Conservation (phyloP, 2,113 vertebrate species). For the Neopipo cinnamomea region DNA sequence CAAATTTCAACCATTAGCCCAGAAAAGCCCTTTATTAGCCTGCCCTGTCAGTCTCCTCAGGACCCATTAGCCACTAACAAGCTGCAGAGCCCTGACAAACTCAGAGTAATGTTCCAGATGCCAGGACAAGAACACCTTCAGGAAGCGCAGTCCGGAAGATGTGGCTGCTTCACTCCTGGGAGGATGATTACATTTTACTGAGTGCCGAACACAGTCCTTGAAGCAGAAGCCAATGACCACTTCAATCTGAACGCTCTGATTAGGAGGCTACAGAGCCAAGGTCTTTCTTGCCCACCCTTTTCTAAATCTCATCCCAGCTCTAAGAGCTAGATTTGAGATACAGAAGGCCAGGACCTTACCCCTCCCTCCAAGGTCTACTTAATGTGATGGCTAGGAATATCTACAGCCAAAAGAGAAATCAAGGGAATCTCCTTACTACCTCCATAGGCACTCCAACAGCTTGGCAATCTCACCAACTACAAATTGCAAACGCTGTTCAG, state of each 20-base stretch:
- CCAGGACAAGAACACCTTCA: not conserved
- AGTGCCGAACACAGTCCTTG: not conserved
- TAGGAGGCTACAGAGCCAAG: not conserved
- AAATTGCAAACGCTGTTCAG: not conserved
- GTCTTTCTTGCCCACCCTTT: not conserved
- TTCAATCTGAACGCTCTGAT: not conserved
- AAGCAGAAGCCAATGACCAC: not conserved
- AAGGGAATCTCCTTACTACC: not conserved
- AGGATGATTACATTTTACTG: not conserved
- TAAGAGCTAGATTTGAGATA: not conserved
- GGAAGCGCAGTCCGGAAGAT: not conserved
- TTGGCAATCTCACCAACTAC: not conserved
- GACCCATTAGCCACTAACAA: not conserved
- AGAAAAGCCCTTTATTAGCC: not conserved
- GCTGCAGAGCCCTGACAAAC: not conserved
- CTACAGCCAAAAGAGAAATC: not conserved
- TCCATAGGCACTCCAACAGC: not conserved
- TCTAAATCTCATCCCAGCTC: not conserved
- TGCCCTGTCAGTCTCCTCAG: not conserved
- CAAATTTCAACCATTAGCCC: not conserved
- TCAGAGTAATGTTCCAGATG: not conserved
- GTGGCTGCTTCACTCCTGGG: not conserved
- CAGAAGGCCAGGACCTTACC: not conserved
- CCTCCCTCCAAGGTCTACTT: not conserved
- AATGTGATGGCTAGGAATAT: not conserved